A percentile compares a stretch with the other conserved stretches of the same genome.
Evolutionary conservation across 2,797 vertebrate species (phyloP).

Genomic region (Clarias fuscus): DNA sequence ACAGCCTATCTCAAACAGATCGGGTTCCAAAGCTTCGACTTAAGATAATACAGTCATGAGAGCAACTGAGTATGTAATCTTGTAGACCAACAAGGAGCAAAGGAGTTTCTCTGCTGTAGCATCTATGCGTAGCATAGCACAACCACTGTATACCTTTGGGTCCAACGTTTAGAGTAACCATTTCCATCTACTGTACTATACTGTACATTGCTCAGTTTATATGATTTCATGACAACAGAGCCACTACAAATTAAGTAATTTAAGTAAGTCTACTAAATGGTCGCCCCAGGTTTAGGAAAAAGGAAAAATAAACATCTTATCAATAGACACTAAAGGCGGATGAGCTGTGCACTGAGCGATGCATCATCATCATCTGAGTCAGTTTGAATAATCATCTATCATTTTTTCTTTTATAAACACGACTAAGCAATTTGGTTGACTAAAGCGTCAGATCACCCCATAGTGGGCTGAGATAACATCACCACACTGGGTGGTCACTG

Average conservation of each 20-base stretch:
- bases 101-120: not conserved
- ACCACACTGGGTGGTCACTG: constrained; percentile 19
- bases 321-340: not conserved
- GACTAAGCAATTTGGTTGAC: constrained; percentile 21
- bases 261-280: constrained; percentile 3
- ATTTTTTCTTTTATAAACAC: constrained; percentile 34
- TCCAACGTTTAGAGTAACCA: not conserved
- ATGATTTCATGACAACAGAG: not conserved
- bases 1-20: not conserved
- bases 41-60: not conserved
- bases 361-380: constrained; percentile 33
- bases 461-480: constrained; percentile 13
- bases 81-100: not conserved
- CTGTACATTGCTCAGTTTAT: not conserved
- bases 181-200: not conserved
- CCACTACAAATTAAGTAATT: not conserved
- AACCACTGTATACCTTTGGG: not conserved
- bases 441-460: constrained; percentile 21
- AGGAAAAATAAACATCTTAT: constrained; percentile 2
- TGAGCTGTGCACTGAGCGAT: not conserved
- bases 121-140: not conserved
- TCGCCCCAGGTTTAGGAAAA: not conserved
- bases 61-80: not conserved
- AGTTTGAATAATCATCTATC: constrained; percentile 35
- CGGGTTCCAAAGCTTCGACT: not conserved